Evolutionary conservation across 1,140 invertebrate genomes (phyloP), one percentile per base, ranked within the genome.

Genomic region (Hyposmocoma kahamanoa): DNA sequence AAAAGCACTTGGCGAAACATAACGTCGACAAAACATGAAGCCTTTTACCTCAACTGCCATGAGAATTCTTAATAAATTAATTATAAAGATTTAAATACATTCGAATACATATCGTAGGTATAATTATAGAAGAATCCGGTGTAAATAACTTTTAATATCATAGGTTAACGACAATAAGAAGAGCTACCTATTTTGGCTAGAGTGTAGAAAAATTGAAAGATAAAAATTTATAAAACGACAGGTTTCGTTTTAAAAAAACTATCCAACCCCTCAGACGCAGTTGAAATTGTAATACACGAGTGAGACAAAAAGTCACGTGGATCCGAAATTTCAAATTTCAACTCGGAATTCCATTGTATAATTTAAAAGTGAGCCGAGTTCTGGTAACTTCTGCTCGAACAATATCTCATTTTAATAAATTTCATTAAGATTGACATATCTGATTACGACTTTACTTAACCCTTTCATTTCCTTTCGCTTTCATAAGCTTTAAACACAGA

Each of bases 341-440:
- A n/a, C n/a, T n/a, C n/a, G n/a, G n/a, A n/a, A n/a, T n/a, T n/a
- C 72, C 59, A 78, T 82, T 80, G 76, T 84, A 49, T 73, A 59
- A 66, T 71, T 72, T 41, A 59, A 56, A 71, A 80, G 62, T 65
- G 66, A 74, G 62, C 59, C 53, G 39, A 67, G 61, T 64, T 67
- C 59, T 74, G 55, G 62, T 62, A 65, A 59, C 73, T 75, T 78
- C 65, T 67, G 71, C 72, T 77, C 63, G 70, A 79, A 81, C 77
- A 81, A 81, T 78, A 74, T 82, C 58, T 62, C 74, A 75, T 84
- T 82, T 78, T 80, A 80, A 82, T 82, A 79, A 64, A 75, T 74
- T 81, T 84, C 76, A 82, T 82, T 84, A 77, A 81, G 78, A 84
- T 84, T 84, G 78, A 84, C 76, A 66, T 65, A 47, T 53, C 67